Percentiles rank a stretch among this genome's conserved stretches.
phyloP scores from a whole-genome alignment of 2,797 vertebrate species.

The Micromesistius poutassou region DNA sequence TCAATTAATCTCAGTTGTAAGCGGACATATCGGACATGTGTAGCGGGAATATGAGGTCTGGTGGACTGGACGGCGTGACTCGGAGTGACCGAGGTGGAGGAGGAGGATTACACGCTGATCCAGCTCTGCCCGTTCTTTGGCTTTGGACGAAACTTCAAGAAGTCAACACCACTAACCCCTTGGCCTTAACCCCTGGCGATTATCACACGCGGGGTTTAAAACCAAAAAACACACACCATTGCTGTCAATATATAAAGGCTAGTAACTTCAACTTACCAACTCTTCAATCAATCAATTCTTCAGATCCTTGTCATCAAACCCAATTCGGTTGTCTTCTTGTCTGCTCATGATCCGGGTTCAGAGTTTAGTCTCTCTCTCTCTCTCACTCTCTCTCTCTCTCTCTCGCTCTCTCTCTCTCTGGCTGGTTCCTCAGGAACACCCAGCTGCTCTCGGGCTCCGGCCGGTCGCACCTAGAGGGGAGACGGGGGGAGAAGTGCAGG shows the following conservation, averaged over 20 bases:
- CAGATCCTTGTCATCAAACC: neutral
- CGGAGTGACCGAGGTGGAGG: neutral
- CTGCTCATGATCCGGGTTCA: neutral
- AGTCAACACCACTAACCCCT: neutral
- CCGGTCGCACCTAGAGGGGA: neutral
- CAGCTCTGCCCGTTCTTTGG: neutral
- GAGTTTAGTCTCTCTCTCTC: neutral
- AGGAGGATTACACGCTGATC: constrained; percentile 2
- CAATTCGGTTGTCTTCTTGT: neutral
- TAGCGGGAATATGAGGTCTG: neutral
- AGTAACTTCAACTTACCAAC: neutral
- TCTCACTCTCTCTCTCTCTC: no score
- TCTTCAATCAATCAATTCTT: neutral
- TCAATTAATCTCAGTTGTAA: neutral
- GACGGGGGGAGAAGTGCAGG: neutral
- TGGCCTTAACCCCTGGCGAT: neutral
- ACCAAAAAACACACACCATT: neutral
- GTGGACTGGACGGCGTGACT: neutral
- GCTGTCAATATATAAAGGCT: neutral
- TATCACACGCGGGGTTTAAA: neutral
- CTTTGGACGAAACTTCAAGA: constrained; percentile 1
- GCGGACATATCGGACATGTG: no score
- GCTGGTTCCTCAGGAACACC: neutral
- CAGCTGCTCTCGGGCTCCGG: neutral
- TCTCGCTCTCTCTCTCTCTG: neutral